Conservation (phyloP, 2,797 vertebrate genomes). For the Psittacula echo region DNA sequence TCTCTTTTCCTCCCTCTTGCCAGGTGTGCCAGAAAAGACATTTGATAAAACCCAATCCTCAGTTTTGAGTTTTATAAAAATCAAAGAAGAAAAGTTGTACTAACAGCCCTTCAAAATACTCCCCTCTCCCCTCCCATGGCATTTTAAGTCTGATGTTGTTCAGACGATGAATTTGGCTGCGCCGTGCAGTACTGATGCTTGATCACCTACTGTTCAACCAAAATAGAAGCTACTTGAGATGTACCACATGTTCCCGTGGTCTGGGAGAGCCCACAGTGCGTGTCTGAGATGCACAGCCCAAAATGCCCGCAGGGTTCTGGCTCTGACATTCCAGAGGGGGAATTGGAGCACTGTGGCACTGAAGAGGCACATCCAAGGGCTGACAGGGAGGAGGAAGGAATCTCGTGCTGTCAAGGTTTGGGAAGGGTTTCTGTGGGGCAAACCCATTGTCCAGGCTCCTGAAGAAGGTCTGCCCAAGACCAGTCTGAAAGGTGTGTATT, state of each 20-base stretch:
- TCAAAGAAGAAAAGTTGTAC: background rate
- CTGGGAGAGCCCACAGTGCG: fast-evolving
- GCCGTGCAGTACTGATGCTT: background rate
- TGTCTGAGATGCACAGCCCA: fast-evolving
- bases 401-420: fast-evolving
- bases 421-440: background rate
- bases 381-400: background rate
- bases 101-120: background rate
- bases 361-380: background rate
- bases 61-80: background rate
- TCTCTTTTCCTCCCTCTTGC: background rate
- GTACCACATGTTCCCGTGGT: fast-evolving
- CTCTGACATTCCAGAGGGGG: background rate
- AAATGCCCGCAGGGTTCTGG: background rate
- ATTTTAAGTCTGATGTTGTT: background rate
- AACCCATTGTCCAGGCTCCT: background rate
- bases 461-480: background rate
- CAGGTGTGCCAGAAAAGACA: background rate
- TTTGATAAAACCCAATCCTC: background rate
- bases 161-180: background rate
- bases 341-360: fast-evolving
- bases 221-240: background rate
- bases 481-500: background rate
- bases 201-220: background rate
- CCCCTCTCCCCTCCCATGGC: background rate